Conservation (phyloP, 2,797 vertebrate species). For the Vipera latastei region DNA sequence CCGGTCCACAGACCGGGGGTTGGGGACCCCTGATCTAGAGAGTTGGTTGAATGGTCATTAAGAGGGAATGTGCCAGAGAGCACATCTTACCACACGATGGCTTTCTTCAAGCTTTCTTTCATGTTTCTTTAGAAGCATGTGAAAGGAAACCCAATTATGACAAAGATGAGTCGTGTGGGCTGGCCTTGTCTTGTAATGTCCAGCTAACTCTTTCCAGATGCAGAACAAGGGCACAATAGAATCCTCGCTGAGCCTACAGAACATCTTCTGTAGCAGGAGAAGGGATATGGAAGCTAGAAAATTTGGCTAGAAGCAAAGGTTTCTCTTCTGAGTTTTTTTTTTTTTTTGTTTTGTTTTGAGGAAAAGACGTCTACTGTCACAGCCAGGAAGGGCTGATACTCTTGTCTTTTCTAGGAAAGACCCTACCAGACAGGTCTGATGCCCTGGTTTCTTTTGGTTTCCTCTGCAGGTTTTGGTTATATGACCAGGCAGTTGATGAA, state of each 20-base stretch:
- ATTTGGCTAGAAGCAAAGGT: neutral
- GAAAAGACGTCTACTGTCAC: neutral
- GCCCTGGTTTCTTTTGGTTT: accelerated
- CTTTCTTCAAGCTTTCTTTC: neutral
- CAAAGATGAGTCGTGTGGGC: neutral
- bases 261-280: neutral
- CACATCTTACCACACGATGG: neutral
- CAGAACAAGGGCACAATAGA: neutral
- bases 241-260: neutral
- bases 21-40: too few relatives aligned
- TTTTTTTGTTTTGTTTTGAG: neutral
- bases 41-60: neutral
- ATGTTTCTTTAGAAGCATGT: neutral
- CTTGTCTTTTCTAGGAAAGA: neutral
- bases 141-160: neutral
- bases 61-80: neutral
- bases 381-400: neutral
- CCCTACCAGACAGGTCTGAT: neutral
- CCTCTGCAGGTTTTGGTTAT: constrained; percentile 84
- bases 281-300: neutral
- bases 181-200: neutral
- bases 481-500: constrained; percentile 92
- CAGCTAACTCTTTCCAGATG: neutral
- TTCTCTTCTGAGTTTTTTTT: neutral
- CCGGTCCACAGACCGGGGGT: too few relatives aligned